phyloP scores from a whole-genome alignment of 2,888 invertebrate species.

The Blera fallax region DNA sequence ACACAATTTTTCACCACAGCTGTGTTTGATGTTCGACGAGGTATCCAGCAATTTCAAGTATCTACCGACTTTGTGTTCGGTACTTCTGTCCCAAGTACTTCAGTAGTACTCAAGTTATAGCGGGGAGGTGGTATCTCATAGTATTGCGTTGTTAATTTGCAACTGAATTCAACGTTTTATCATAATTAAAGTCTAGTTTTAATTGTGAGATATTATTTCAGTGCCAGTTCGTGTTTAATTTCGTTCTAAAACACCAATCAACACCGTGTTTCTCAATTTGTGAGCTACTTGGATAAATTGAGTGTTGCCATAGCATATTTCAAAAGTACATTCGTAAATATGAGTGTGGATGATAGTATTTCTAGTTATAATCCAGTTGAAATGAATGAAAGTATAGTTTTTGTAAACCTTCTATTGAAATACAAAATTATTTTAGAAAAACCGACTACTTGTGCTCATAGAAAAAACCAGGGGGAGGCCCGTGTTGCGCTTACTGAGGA shows the following conservation, averaged over 20 bases:
- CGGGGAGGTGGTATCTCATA: no score
- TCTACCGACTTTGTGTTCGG: not conserved
- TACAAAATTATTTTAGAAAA: slow-evolving; percentile 12
- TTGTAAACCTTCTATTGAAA: slow-evolving; percentile 4
- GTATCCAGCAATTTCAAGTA: not conserved
- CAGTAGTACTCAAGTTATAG: no score
- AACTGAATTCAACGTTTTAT: not conserved
- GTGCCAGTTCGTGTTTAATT: no score
- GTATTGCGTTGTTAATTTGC: no score
- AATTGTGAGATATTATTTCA: no score
- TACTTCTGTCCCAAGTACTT: not conserved
- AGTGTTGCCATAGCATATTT: no score
- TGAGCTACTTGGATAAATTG: no score
- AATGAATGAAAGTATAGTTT: not conserved
- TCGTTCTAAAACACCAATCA: no score
- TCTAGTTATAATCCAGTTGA: not conserved
- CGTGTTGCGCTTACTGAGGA: not conserved
- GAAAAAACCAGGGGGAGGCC: not conserved
- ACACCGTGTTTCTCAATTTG: no score
- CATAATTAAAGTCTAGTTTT: no score
- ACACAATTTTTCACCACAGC: not conserved
- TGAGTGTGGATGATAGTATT: not conserved
- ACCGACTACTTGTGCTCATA: no score
- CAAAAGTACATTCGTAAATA: not conserved
- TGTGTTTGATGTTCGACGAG: not conserved